Evolutionary conservation across 2,113 vertebrate species (phyloP), one percentile per base, ranked within the genome.

Genomic region (Turnix velox): DNA sequence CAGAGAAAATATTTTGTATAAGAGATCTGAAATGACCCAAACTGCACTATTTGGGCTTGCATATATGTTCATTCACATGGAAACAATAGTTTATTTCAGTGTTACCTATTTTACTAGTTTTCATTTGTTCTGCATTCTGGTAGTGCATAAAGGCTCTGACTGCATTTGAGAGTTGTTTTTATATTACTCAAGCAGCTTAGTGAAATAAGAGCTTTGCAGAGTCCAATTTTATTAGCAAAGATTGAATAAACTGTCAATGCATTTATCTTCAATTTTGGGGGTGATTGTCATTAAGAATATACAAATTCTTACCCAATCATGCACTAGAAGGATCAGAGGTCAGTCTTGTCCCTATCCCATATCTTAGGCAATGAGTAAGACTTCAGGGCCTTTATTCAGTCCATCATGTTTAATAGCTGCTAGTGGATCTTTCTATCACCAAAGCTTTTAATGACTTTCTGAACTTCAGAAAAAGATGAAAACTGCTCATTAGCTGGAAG

Each of bases 111-210:
- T 84, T 46, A 55, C 74, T 51, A 62, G 3, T 48, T 73, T 71
- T 69, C 7, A 61, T 74, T 87, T 61, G 23, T 84, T 93, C 30
- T 78, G 10, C 25, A 31, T 78, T 88, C 42, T 74, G 30, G 17
- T 18, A 51, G 7, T 14, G 9, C 48, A 13, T 37, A 59, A 59
- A 72, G 25, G 3, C 18, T 8, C 7, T 59, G 37, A 17, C 10
- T 81, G 24, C 11, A n/a, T 63, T 45, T 81, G 40, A 39, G 18
- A 48, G 25, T 4, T 43, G 18, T 23, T 63, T 65, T 67, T 28
- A n/a, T 6, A 22, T 28, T 5, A 10, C 27, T 68, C 39, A 39
- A 55, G 0, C 3, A 39, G 12, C 1, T 46, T n/a, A 30, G 3
- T 20, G 67, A 76, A 69, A 71, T 10, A 1, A 2, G 5, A 73